Conservation (phyloP, 2,797 vertebrate genomes). For the Chrysocyon brachyurus region DNA sequence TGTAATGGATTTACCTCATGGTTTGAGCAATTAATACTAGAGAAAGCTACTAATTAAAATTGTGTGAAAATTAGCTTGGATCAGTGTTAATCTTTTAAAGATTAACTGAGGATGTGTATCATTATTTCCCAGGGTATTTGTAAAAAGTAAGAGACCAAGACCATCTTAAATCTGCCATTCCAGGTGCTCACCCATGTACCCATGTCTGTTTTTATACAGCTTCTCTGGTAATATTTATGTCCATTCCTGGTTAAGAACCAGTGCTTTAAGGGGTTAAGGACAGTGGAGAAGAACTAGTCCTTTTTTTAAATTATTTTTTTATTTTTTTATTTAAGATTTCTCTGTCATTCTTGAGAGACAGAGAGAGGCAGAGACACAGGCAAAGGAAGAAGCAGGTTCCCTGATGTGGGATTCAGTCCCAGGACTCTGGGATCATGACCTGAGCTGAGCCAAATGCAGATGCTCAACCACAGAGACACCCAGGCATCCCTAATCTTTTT, state of each 20-base stretch:
- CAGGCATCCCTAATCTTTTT: background rate
- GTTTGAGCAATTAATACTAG: conserved; percentile 25
- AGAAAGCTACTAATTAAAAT: background rate
- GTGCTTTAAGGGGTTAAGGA: background rate
- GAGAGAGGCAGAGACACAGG: too few relatives aligned
- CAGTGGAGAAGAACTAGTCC: background rate
- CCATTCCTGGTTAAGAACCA: background rate
- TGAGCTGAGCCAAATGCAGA: too few relatives aligned
- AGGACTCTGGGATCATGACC: too few relatives aligned
- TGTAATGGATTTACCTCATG: background rate
- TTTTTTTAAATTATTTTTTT: too few relatives aligned
- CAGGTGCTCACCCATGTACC: background rate
- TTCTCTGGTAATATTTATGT: background rate
- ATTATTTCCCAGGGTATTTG: background rate
- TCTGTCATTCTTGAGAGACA: too few relatives aligned
- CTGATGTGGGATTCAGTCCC: too few relatives aligned
- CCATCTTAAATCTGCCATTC: background rate
- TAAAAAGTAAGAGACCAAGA: background rate
- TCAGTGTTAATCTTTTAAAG: conserved; percentile 16
- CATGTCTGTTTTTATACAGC: background rate
- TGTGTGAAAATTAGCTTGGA: background rate
- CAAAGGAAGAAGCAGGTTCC: too few relatives aligned
- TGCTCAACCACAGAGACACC: too few relatives aligned
- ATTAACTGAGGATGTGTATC: background rate
- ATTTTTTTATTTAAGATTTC: too few relatives aligned